Evolutionary conservation across 37 sponge, comb jelly and placozoan genomes (phyloP), one percentile per base, ranked within the genome.

Genomic region (Crambe crambe): DNA sequence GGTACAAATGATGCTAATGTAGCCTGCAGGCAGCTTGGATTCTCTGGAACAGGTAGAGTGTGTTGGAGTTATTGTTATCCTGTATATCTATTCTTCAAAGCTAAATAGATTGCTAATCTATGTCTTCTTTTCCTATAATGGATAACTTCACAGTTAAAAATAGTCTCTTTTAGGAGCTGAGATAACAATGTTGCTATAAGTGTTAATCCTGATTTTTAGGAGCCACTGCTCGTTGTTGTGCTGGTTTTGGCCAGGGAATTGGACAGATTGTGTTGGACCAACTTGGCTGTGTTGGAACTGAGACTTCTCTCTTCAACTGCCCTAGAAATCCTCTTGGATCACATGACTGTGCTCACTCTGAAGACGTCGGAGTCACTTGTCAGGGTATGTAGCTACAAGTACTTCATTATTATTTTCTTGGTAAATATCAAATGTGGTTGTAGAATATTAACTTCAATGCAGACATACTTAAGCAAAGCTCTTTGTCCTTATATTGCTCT

Each of bases 11-110:
- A 47, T 47, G 51, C 51, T 47, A 47, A 47, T 47, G 51, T 47
- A 47, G 51, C 51, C 51, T 47, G 51, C 51, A 47, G 51, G 51
- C 51, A 47, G 51, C 51, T 47, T 47, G 51, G 51, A 47, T 47
- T 47, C 51, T 47, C 51, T 15, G 51, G 51, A 47, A 47, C 51
- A 15, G 51, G 51, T 47, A 47, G 12, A 47, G 12, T 47, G n/a
- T n/a, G n/a, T n/a, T n/a, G n/a, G n/a, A n/a, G n/a, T n/a, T n/a
- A n/a, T n/a, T n/a, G n/a, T n/a, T n/a, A n/a, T n/a, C n/a, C n/a
- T n/a, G n/a, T n/a, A n/a, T n/a, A n/a, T n/a, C n/a, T n/a, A n/a
- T n/a, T n/a, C n/a, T n/a, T n/a, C n/a, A n/a, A n/a, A n/a, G n/a
- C n/a, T n/a, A n/a, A n/a, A n/a, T n/a, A n/a, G n/a, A n/a, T n/a